These are phyloP conservation scores for Furcula furcula DNA, from an alignment of 2,888 invertebrate genomes.

Conservation along the genomic window DNA sequence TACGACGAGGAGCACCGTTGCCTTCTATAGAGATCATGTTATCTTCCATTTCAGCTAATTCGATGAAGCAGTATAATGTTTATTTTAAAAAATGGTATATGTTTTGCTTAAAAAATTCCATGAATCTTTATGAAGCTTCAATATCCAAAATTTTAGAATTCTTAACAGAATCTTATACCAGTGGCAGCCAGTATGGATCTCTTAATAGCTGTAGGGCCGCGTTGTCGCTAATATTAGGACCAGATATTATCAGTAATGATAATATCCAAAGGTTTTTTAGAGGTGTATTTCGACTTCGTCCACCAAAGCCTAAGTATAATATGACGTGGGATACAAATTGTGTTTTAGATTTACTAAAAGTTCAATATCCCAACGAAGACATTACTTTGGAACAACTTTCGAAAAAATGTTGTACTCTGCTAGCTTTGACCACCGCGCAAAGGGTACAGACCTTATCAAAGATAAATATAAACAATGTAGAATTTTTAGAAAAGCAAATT, in stretches of 20 bases:
- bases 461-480: background rate
- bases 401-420: background rate
- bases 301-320: constrained; percentile 9
- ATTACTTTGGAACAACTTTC: background rate
- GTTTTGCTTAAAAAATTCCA: constrained; percentile 7
- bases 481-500: background rate
- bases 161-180: constrained; percentile 4
- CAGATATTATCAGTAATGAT: background rate
- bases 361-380: background rate
- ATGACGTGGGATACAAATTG: constrained; percentile 6
- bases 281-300: constrained; percentile 7
- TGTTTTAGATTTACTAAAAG: constrained; percentile 3
- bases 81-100: constrained; percentile 7
- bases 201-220: constrained; percentile 5
- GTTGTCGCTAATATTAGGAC: background rate
- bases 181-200: constrained; percentile 7
- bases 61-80: constrained; percentile 11
- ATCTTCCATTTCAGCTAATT: constrained; percentile 11
- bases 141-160: constrained; percentile 4
- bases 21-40: constrained; percentile 11
- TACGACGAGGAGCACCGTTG: constrained; percentile 3
- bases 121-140: constrained; percentile 4
- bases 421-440: background rate
- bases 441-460: background rate
- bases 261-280: constrained; percentile 5